These are phyloP conservation scores for Aphidius gifuensis DNA, from an alignment of 1,140 invertebrate genomes.

Conservation along the genomic window DNA sequence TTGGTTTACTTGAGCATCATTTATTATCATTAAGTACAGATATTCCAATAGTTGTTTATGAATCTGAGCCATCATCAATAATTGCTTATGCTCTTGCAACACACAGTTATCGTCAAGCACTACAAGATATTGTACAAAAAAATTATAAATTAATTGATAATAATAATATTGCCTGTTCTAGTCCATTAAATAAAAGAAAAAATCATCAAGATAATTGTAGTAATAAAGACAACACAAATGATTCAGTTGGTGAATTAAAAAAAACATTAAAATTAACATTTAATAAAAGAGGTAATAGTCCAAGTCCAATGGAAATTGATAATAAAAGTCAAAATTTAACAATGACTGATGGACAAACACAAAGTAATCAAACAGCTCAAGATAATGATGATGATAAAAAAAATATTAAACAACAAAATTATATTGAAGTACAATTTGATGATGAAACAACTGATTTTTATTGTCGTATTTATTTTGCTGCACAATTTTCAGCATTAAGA, in stretches of 20 bases:
- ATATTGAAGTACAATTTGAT: constrained; percentile 76
- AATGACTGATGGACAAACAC: constrained; percentile 33
- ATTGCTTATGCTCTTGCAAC: constrained; percentile 81
- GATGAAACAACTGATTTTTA: constrained; percentile 75
- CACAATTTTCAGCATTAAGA: constrained; percentile 78
- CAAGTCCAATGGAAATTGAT: constrained; percentile 46
- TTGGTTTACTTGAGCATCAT: constrained; percentile 47
- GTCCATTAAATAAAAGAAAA: constrained; percentile 55
- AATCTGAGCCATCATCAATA: constrained; percentile 84
- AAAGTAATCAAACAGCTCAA: constrained; percentile 3
- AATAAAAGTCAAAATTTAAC: constrained; percentile 23
- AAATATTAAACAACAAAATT: constrained; percentile 51
- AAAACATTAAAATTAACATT: constrained; percentile 53
- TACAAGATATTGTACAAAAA: constrained; percentile 55
- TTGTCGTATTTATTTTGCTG: constrained; percentile 82
- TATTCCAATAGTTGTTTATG: constrained; percentile 76
- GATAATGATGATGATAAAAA: constrained; percentile 46
- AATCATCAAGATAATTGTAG: constrained; percentile 37
- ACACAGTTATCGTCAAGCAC: constrained; percentile 65
- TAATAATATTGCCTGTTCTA: constrained; percentile 38
- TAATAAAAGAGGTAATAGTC: constrained; percentile 46
- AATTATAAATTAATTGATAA: constrained; percentile 37
- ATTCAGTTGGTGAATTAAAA: constrained; percentile 49
- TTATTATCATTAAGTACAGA: constrained; percentile 53
- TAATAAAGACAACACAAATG: constrained; percentile 45